Evolutionary conservation across 2,888 invertebrate genomes (phyloP), one percentile per base, ranked within the genome.

Genomic region (Emesis russula): DNA sequence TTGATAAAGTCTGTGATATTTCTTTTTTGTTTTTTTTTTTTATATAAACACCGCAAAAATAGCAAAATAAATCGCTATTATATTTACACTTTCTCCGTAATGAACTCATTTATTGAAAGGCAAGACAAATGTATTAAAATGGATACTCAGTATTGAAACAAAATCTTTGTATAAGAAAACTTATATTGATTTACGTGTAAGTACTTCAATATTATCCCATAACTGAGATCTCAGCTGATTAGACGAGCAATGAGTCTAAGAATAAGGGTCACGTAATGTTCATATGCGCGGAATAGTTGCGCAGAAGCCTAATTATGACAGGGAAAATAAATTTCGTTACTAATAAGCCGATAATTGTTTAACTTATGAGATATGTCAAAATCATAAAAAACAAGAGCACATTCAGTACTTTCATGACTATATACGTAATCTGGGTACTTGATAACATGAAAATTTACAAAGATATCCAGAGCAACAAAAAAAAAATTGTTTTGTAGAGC

Each of bases 1-100:
- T 81, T 81, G 1, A 81, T 73, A 58, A 73, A 81, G 73, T 81
- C 81, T 53, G 81, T 73, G 71, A 81, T 81, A 73, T 71, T 71
- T 81, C 63, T 5, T 63, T 63, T 63, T 53, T 38, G 33, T 73
- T 85, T 76, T 66, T 85, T 66, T 85, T 85, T 68, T 0, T 15
- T 79, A 79, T 44, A 70, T 79, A 79, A 68, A 44, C 13, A 78
- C 78, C 78, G 41, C 78, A 78, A 78, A 78, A 68, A 66, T 78
- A 78, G 36, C 25, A 68, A 66, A 79, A 79, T 66, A 66, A 66
- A 79, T 79, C 31, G 31, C 48, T 44, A 76, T 25, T 76, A 53
- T 76, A 48, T 76, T 25, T 48, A 76, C 76, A 76, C 44, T 48
- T 48, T 48, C 76, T 76, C 25, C 53, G 44, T 76, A 2, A 1